Evolutionary conservation across 2,113 vertebrate species (phyloP), one percentile per base, ranked within the genome.

Genomic region (Apeltes quadracus): DNA sequence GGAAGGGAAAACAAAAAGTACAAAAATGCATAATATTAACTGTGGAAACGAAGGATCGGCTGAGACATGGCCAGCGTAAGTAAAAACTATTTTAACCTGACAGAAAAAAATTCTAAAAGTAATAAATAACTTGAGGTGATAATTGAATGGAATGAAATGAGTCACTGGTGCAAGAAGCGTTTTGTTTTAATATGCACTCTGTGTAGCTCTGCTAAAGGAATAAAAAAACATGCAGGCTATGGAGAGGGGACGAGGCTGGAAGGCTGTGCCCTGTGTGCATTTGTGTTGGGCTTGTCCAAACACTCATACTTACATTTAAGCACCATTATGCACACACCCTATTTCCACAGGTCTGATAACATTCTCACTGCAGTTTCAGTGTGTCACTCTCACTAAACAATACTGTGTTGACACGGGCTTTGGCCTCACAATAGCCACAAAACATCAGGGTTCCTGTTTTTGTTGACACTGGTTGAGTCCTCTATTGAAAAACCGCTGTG

Each of bases 331-430:
- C 83, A 85, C 93, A 86, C 91, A 88, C 95, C 88, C 93, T 79
- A 82, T 90, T 86, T 94, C 93, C 87, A 95, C 93, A 95, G 90
- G 94, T 94, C 94, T 93, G 95, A 95, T 96, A 95, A 96, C 91
- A 93, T 94, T 95, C 94, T 95, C 92, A 88, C 74, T 91, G 92
- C 92, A 91, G 92, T 94, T 95, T 94, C 92, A 90, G 93, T 92
- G 93, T 94, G 93, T 88, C 94, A 93, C 95, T 95, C 89, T 90
- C 86, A 58, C 90, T 91, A 94, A 95, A 95, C 94, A 93, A 91
- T 95, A 88, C 93, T 91, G 92, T 96, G 93, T 95, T 96, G 95
- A 95, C 95, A 93, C 44, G 91, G 91, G 90, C 88, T 79, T 90
- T 50, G 92, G 92, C 91, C 91, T 93, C 92, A 94, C 92, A 95